These are phyloP conservation scores for Galbula dea DNA, from an alignment of 2,113 vertebrate genomes.

Conservation along the genomic window DNA sequence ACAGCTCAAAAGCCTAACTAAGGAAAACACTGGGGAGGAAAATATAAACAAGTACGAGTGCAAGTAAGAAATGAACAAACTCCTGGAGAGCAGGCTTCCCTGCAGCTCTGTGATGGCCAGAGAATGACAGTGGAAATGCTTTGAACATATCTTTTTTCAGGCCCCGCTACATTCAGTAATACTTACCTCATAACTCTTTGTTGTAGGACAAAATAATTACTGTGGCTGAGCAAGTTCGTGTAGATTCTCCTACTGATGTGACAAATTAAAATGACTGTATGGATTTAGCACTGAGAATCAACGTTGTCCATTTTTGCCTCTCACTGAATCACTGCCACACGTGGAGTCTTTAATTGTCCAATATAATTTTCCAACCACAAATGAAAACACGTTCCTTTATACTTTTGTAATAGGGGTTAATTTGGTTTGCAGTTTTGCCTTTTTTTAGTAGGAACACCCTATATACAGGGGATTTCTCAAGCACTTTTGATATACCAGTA, in stretches of 20 bases:
- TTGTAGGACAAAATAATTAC: constrained; percentile 4
- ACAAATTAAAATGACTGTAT: not conserved
- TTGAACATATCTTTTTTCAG: not conserved
- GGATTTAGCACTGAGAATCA: constrained; percentile 1
- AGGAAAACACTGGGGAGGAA: not conserved
- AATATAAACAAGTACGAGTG: not conserved
- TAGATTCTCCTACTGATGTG: not conserved
- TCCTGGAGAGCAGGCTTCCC: not conserved
- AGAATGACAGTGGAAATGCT: not conserved
- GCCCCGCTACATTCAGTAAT: not conserved
- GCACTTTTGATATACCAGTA: not conserved
- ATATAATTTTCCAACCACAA: not conserved
- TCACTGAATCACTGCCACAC: constrained; percentile 13
- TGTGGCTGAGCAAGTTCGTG: not conserved
- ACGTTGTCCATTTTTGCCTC: not conserved
- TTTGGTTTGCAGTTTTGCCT: not conserved
- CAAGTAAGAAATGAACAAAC: not conserved
- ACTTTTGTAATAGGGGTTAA: too few relatives aligned
- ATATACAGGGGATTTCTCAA: not conserved
- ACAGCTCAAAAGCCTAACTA: not conserved
- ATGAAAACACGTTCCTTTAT: too few relatives aligned
- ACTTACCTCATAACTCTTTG: not conserved
- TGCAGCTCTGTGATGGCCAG: not conserved
- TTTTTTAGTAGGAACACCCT: not conserved
- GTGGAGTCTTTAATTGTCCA: constrained; percentile 11